Base-by-base conservation (phyloP, 2,888 invertebrate species). In the Hyposoter didymator region DNA sequence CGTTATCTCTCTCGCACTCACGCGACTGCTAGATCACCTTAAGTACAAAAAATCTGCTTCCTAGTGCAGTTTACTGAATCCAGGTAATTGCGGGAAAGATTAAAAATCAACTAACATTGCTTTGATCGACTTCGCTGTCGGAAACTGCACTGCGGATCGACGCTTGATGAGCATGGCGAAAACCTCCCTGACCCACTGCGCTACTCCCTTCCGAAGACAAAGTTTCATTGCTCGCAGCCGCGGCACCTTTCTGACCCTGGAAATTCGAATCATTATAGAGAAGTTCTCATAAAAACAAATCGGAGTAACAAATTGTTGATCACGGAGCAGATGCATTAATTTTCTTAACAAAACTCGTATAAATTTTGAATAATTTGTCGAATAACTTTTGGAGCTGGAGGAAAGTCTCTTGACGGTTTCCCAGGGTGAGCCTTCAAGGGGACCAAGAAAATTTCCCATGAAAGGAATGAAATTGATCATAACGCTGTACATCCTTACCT, bases 81-180 rank as follows among this genome's bases (percentile, higher is more conserved):
- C 2, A 7, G 19, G 2, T 10, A 4, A 14, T 59, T 59, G 5
- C 5, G 59, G 14, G 12, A 12, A 28, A 14, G 5, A 59, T 28
- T 59, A 14, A 59, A 59, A 59, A 59, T 28, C 3, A 94, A 96
- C 96, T 96, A 96, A 98, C 98, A 95, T 97, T 97, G 94, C 97
- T 96, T 94, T 97, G 96, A 95, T 98, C 97, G 93, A 97, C 97
- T 95, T 99, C 99, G 92, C 98, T 98, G 94, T 99, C 99, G 90
- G 98, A 99, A 92, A 98, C 97, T 90, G 98, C 98, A 91, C 98
- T 98, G 93, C 98, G 96, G 95, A 98, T 97, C 67, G 95, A 95
- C 91, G 96, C 95, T 91, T 97, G 96, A 94, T 96, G 96, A 95
- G 97, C 91, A 95, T 95, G 94, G 95, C 96, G 94, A 95, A 95